Evolutionary conservation across 2,113 vertebrate species (phyloP).

Genomic region (Cebidichthys violaceus): DNA sequence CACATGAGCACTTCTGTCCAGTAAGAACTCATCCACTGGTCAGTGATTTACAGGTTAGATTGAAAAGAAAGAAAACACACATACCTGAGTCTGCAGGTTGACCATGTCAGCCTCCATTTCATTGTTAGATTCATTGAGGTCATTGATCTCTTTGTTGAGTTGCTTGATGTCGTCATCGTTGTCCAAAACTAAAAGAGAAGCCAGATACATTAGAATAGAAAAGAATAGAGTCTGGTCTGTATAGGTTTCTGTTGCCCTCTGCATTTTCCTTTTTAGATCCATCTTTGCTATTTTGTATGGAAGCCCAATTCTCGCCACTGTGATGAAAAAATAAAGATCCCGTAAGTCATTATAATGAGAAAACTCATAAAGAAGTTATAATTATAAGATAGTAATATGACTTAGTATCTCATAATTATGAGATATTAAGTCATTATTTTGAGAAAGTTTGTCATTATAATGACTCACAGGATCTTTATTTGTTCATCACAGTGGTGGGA

Average conservation of each 20-base stretch:
- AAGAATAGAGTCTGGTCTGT: not conserved
- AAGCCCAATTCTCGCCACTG: too few species aligned
- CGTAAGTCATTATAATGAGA: too few species aligned
- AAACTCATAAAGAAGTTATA: too few species aligned
- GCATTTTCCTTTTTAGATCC: not conserved
- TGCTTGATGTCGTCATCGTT: slow-evolving; percentile 98
- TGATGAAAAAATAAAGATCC: too few species aligned
- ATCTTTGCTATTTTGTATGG: not conserved
- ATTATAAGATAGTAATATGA: too few species aligned
- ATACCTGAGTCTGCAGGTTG: slow-evolving; percentile 99
- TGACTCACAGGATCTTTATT: too few species aligned
- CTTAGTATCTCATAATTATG: too few species aligned
- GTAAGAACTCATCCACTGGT: not conserved
- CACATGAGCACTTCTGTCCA: not conserved
- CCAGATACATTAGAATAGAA: not conserved
- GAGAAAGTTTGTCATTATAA: too few species aligned
- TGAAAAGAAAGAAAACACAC: slow-evolving; percentile 23
- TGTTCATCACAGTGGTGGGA: too few species aligned
- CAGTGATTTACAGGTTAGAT: not conserved
- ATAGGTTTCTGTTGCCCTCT: too few species aligned
- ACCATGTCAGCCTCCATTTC: slow-evolving; percentile 99
- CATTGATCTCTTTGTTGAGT: slow-evolving; percentile 97
- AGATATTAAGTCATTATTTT: too few species aligned
- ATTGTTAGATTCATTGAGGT: slow-evolving; percentile 96
- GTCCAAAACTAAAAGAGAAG: slow-evolving; percentile 88